phyloP scores from a whole-genome alignment of 2,888 invertebrate genomes.

The Nasonovia ribisnigri region DNA sequence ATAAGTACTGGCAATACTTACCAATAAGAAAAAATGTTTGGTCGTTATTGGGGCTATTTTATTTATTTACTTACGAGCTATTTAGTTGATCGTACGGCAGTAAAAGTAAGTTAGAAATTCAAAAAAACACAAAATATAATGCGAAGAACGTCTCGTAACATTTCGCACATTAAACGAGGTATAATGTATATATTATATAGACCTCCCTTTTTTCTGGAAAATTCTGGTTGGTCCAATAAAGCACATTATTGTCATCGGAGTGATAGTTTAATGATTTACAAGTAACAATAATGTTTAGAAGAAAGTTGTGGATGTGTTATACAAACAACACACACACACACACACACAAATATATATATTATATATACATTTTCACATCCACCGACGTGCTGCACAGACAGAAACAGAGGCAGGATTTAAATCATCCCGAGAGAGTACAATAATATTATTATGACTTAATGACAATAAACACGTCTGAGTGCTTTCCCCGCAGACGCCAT shows the following conservation, averaged over 20 bases:
- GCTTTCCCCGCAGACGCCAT: not conserved
- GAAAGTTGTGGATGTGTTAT: not conserved
- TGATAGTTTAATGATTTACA: not conserved
- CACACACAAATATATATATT: not conserved
- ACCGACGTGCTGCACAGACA: not conserved
- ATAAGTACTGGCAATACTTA: no score
- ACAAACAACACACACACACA: no score
- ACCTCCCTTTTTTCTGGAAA: not conserved
- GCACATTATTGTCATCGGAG: not conserved
- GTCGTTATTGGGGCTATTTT: not conserved
- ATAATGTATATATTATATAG: no score
- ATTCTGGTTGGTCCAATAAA: not conserved
- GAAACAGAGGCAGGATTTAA: not conserved
- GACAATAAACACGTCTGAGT: not conserved
- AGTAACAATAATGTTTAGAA: not conserved
- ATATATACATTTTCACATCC: not conserved
- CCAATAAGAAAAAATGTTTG: not conserved
- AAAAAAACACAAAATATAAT: not conserved
- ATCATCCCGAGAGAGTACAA: not conserved
- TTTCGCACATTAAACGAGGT: no score
- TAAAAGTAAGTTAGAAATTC: not conserved
- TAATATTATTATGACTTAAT: not conserved
- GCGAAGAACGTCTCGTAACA: not conserved
- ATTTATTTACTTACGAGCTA: not conserved
- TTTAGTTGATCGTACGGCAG: not conserved